Conservation (phyloP, 23 tunicate species). For the Trididemnum miniatum region DNA sequence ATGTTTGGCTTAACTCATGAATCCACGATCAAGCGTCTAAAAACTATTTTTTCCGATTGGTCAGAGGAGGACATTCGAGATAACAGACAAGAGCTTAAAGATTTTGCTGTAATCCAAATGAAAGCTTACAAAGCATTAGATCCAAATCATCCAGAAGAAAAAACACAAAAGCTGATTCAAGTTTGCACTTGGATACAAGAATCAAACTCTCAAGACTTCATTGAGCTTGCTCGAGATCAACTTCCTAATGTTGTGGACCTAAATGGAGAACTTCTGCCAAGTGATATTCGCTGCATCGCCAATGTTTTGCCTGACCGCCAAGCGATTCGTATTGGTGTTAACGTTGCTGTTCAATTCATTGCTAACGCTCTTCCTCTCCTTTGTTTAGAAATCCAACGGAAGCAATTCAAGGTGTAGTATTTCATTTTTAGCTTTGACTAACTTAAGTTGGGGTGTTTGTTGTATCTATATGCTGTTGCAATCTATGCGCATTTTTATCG, state of each 20-base stretch:
- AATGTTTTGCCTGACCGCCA: not conserved
- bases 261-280: conserved; percentile 8
- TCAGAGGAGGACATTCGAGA: not conserved
- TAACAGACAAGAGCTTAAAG: not conserved
- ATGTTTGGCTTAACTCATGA: not conserved
- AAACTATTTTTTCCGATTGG: not conserved
- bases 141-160: not conserved
- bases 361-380: not conserved
- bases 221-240: not conserved
- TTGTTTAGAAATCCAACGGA: not conserved
- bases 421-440: too few species aligned
- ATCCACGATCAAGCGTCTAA: not conserved
- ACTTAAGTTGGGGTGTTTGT: too few species aligned
- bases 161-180: conserved; percentile 13
- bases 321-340: not conserved
- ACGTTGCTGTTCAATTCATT: not conserved
- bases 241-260: not conserved
- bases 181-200: conserved; percentile 12
- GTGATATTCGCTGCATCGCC: not conserved
- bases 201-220: not conserved
- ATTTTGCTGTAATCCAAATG: not conserved
- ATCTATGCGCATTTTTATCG: too few species aligned
- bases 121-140: not conserved
- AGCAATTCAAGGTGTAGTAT: not conserved
- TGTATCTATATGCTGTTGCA: too few species aligned